Conservation (phyloP, 2,113 vertebrate genomes). For the Arothron firmamentum region DNA sequence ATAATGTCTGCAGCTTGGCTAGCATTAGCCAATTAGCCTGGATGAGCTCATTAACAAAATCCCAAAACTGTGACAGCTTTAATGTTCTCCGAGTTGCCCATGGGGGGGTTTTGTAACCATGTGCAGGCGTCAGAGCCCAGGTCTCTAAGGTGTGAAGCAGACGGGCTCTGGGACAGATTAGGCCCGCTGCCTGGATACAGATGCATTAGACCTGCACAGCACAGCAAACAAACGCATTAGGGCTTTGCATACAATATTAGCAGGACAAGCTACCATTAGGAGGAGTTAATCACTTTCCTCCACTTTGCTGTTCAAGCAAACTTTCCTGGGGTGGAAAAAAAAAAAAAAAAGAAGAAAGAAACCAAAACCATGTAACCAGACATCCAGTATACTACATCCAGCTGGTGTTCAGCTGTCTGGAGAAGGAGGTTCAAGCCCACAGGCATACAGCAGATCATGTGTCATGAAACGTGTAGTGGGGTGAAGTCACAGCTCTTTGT, state of each 20-base stretch:
- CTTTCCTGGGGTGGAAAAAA: neutral
- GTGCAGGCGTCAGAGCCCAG: slow-evolving; percentile 53
- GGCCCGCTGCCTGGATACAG: slow-evolving; percentile 61
- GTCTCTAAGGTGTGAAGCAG: slow-evolving; percentile 51
- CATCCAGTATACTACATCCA: slow-evolving; percentile 20
- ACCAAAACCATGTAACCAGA: slow-evolving; percentile 19
- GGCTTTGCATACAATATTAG: slow-evolving; percentile 37
- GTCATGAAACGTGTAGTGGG: slow-evolving; percentile 33
- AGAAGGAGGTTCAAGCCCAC: slow-evolving; percentile 27
- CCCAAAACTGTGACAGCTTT: slow-evolving; percentile 1
- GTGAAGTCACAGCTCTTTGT: slow-evolving; percentile 18
- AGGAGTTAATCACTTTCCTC: slow-evolving; percentile 53
- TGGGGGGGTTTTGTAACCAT: slow-evolving; percentile 48
- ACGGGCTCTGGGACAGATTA: slow-evolving; percentile 57
- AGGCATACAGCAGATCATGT: slow-evolving; percentile 31
- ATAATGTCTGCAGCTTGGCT: neutral
- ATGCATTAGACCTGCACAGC: slow-evolving; percentile 57
- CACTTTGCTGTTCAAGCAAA: slow-evolving; percentile 34
- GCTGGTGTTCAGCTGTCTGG: slow-evolving; percentile 13
- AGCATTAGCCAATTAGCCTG: slow-evolving; percentile 3
- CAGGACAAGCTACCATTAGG: slow-evolving; percentile 28
- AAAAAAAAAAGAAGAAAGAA: neutral
- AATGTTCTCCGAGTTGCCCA: slow-evolving; percentile 10
- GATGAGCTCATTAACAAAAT: slow-evolving; percentile 30
- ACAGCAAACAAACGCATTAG: slow-evolving; percentile 60